phyloP scores from a whole-genome alignment of 2,888 invertebrate genomes.

The Quadroppia sp. region DNA sequence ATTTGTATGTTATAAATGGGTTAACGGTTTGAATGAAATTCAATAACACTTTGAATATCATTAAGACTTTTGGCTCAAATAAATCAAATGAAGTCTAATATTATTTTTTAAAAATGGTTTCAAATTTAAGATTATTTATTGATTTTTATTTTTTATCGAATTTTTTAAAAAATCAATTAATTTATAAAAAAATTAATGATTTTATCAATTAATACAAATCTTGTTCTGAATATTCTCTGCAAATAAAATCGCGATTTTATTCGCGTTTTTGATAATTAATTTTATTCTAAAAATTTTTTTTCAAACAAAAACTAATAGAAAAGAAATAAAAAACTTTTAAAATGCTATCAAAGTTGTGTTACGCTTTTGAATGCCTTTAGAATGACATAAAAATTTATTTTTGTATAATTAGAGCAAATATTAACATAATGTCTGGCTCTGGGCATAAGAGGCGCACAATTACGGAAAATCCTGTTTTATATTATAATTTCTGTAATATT shows the following conservation, averaged over 20 bases:
- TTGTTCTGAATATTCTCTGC: background rate
- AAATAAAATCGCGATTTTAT: background rate
- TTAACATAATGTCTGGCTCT: slow-evolving; percentile 4
- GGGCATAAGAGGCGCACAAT: slow-evolving; percentile 3
- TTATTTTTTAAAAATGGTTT: too few species aligned
- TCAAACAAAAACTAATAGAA: background rate
- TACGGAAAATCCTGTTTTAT: slow-evolving; percentile 32
- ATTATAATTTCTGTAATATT: background rate
- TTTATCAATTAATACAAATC: background rate
- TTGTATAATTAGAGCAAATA: slow-evolving; percentile 15
- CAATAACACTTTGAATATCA: background rate
- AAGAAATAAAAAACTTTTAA: background rate
- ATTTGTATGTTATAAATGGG: background rate
- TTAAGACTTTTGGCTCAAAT: background rate
- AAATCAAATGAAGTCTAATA: background rate
- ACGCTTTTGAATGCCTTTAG: background rate
- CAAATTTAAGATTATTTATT: background rate
- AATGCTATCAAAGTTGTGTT: background rate
- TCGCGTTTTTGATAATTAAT: background rate
- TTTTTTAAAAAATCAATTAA: background rate
- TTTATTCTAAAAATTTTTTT: background rate
- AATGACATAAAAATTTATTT: slow-evolving; percentile 6
- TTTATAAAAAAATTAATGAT: background rate
- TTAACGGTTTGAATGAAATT: background rate
- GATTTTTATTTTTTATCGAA: background rate